Percentiles rank a stretch among this genome's conserved stretches.
phyloP scores from a whole-genome alignment of 2,113 vertebrate genomes.

The Brachypodius melanocephalos region DNA sequence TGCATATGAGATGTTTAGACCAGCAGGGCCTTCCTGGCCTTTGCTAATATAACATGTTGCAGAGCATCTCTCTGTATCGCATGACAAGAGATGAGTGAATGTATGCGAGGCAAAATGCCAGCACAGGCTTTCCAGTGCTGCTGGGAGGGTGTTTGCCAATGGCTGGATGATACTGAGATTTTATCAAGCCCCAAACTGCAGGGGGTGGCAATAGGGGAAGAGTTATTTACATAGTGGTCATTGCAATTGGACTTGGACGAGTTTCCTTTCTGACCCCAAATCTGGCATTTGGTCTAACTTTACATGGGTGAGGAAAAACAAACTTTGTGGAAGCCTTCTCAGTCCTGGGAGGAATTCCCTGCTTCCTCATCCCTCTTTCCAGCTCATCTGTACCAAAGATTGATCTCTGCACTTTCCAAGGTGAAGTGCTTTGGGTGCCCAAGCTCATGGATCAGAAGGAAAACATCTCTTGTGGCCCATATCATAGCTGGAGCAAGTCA shows the following conservation, averaged over 20 bases:
- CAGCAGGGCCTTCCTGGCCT: conserved; percentile 7
- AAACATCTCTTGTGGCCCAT: neutral
- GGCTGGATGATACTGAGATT: neutral
- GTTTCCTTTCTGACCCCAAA: neutral
- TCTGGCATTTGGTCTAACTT: neutral
- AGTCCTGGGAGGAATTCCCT: neutral
- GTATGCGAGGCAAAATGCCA: neutral
- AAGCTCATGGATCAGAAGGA: neutral
- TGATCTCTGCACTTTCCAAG: neutral
- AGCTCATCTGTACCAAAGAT: neutral
- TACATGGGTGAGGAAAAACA: neutral
- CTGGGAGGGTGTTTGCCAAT: neutral
- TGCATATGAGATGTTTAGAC: neutral
- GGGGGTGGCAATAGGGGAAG: neutral
- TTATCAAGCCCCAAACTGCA: neutral
- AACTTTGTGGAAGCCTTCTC: neutral
- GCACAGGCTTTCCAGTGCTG: neutral
- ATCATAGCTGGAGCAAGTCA: neutral
- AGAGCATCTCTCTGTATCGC: neutral
- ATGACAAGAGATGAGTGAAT: neutral
- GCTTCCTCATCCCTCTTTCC: accelerated
- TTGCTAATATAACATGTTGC: neutral
- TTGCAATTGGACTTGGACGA: neutral
- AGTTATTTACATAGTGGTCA: neutral
- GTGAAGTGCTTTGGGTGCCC: neutral